Base-by-base conservation (phyloP, 2,113 vertebrate genomes). In the Grantiella picta region DNA sequence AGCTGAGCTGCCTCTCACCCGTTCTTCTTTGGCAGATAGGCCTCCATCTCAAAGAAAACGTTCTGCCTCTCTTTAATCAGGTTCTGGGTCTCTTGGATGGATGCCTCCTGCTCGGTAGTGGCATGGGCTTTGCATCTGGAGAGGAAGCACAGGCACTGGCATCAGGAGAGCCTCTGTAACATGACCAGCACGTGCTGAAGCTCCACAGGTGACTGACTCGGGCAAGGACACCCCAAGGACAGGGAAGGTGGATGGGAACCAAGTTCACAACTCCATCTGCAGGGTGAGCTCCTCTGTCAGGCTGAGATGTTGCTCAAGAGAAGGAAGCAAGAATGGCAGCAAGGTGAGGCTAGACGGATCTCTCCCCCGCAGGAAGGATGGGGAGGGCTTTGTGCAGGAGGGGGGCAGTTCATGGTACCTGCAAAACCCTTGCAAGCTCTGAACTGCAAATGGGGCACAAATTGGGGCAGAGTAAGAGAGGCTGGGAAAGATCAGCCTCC, bases 11-110 rank as follows among this genome's bases (percentile, higher is more conserved):
- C 36, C 38, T 57, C 95, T 97, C 84, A 99, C 99, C 99, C 99
- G 3, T 99, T 99, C 97, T 98, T 99, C 98, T 99, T 99, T 24
- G 99, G 99, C 95, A 99, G 98, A 47, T 99, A 99, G 54, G 99
- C 97, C 72, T 99, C 99, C 99, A 99, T 99, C 94, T 99, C 99
- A 33, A 97, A 98, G 96, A 99, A 99, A n/a, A 97, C 92, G 1
- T 97, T 98, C 78, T 98, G 98, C 79, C 98, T 96, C 33, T 98
- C 98, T 83, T 98, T 99, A 49, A 99, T 98, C 70, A 98, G 97
- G 79, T 93, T 97, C 94, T 98, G 98, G 17, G 99, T 98, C 77
- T 98, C 98, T 38, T 97, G 96, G 13, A 98, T 72, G 14, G 94
- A 95, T 7, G 75, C 78, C 4, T 78, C n/a, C 35, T 98, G 97